These are phyloP conservation scores for Phyllotis vaccarum DNA, from an alignment of 2,797 vertebrate species.

Conservation along the genomic window DNA sequence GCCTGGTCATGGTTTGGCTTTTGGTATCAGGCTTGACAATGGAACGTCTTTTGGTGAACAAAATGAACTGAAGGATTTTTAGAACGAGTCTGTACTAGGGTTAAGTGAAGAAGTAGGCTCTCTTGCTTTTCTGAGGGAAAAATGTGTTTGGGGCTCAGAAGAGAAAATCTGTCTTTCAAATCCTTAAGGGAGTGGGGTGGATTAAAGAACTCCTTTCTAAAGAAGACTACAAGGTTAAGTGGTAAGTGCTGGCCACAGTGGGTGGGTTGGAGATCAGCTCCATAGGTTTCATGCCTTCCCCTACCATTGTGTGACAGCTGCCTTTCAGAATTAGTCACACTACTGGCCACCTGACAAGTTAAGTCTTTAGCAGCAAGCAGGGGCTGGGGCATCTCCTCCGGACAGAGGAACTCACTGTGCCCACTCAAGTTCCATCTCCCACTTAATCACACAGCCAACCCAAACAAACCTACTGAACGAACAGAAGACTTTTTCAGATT, in stretches of 20 bases:
- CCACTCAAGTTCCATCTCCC: background rate
- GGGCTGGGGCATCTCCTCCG: background rate
- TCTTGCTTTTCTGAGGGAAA: conserved; percentile 45
- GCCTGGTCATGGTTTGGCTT: background rate
- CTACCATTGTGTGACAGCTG: background rate
- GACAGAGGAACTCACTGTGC: background rate
- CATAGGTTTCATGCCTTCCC: rapidly evolving
- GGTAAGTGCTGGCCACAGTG: background rate
- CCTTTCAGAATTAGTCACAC: background rate
- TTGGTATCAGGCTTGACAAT: background rate
- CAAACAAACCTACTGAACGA: background rate
- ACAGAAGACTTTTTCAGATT: background rate
- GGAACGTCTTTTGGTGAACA: conserved; percentile 35
- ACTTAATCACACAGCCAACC: background rate
- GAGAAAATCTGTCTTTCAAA: conserved; percentile 17
- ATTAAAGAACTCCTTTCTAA: background rate
- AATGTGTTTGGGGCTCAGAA: background rate
- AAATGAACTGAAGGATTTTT: conserved; percentile 57
- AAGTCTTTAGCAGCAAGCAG: background rate
- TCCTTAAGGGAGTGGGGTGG: rapidly evolving
- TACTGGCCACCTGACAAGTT: background rate
- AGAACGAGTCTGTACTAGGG: background rate
- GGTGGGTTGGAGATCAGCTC: background rate
- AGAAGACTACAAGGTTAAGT: background rate
- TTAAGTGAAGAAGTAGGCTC: conserved; percentile 35